Evolutionary conservation across 2,113 vertebrate species (phyloP).

Genomic region (Coracopsis vasa): DNA sequence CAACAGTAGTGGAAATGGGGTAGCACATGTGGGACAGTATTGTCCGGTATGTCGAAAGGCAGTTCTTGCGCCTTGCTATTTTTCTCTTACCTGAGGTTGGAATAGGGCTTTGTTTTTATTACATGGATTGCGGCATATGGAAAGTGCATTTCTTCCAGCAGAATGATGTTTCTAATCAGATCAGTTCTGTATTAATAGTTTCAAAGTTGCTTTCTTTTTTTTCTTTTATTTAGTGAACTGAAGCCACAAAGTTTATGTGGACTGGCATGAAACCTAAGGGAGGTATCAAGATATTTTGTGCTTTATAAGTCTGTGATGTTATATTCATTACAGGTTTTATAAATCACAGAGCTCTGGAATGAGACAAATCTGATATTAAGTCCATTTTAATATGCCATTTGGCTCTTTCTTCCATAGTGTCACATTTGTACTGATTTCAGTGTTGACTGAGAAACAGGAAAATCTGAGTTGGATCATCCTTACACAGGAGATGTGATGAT

Average conservation of each 20-base stretch:
- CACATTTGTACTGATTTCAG: background rate
- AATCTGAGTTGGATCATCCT: background rate
- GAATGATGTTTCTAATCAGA: background rate
- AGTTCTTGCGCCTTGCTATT: background rate
- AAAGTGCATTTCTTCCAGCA: background rate
- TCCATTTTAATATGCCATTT: background rate
- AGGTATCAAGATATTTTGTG: background rate
- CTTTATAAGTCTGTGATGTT: background rate
- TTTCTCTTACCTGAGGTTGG: background rate
- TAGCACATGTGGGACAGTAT: accelerated
- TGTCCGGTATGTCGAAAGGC: accelerated
- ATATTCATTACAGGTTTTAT: background rate
- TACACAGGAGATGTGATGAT: background rate
- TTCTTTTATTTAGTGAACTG: background rate
- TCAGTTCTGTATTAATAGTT: background rate
- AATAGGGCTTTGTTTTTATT: background rate
- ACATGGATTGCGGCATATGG: background rate
- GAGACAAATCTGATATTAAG: background rate
- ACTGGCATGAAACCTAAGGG: accelerated
- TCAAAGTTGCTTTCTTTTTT: background rate
- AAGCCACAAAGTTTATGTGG: background rate
- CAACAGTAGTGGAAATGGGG: background rate
- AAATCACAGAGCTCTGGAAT: background rate
- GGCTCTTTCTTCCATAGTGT: background rate
- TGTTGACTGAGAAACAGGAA: background rate